Evolutionary conservation across 2,797 vertebrate species (phyloP).

Genomic region (Catharus ustulatus): DNA sequence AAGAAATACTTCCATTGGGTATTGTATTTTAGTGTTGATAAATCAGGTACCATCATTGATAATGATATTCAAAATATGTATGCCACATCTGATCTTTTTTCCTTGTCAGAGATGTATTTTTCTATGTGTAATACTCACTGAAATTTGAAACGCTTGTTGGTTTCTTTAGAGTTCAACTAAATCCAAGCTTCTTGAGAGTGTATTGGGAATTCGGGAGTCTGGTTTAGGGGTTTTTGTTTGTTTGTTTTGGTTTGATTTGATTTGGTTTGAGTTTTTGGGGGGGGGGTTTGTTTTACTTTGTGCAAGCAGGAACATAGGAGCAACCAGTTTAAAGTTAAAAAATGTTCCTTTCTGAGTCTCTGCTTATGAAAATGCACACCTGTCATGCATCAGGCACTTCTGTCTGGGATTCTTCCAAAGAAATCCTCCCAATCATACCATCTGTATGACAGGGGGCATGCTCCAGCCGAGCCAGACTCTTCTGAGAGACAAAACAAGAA

Average conservation of each 20-base stretch:
- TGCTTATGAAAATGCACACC: not conserved
- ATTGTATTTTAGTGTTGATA: not conserved
- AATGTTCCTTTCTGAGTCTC: not conserved
- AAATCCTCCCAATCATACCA: not conserved
- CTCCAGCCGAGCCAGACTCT: not conserved
- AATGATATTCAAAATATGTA: not conserved
- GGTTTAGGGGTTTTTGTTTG: not conserved
- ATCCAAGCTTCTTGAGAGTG: not conserved
- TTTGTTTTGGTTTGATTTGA: fast-evolving
- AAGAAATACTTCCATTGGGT: not conserved
- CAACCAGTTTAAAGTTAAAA: not conserved
- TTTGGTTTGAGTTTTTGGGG: not conserved
- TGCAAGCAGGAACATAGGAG: not conserved
- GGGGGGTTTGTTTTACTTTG: fast-evolving
- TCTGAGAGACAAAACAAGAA: not conserved
- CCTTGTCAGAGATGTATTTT: not conserved
- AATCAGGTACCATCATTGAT: not conserved
- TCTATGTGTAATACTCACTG: not conserved
- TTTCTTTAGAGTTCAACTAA: not conserved
- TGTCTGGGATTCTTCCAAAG: not conserved
- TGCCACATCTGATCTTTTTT: not conserved
- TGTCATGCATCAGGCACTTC: not conserved
- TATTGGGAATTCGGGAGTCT: not conserved
- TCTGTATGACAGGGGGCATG: too few relatives aligned
- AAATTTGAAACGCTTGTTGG: not conserved